Evolutionary conservation across 92 coral and sea anemone species (phyloP), one percentile per base, ranked within the genome.

Genomic region (Bergia puertoricense): DNA sequence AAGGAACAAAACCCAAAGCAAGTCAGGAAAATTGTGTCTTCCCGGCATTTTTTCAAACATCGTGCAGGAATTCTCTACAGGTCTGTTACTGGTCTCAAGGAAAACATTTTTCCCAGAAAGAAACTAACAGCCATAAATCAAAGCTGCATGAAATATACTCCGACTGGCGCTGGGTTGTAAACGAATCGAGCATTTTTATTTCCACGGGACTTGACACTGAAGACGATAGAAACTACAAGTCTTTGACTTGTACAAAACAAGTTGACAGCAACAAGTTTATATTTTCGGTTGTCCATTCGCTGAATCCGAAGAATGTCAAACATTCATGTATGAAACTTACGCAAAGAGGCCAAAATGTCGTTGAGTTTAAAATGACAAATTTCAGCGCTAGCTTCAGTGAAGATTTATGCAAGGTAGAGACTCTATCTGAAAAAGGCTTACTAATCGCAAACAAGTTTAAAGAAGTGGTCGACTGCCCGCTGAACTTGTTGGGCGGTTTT

Each of bases 381-480:
- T 81, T 92, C 89, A 85, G 45, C 36, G 76, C 67, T 1, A 86
- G 65, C 11, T 38, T 78, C 9, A 71, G 85, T 13, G 45, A 78
- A 39, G 73, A 90, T 23, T 67, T 79, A 0, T 94, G 98, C 76
- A 72, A 51, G 23, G 91, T 73, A 51, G 86, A 77, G 13, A 46
- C 80, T 6, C 51, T 79, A 0, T 18, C 82, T 4, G 42, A 82
- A 79, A 90, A 88, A 71, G n/a, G 81, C 39, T 94, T 89, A 5
- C 90, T 94, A 23, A 77, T 94, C 39, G 89, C 91, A 18, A 88
- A 68, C 86, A 85, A 85, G 42, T 89, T 79, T 73, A 41, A 72
- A 69, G 92, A 90, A 74, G 62, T 93, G 3, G 56, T 80, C 6
- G 93, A 93, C 92, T 94, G 98, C 42, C 96, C 98, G 14, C 13